A percentile compares a stretch with the other conserved stretches of the same genome.
Conservation (phyloP, 2,797 vertebrate species). For the Channa striata region DNA sequence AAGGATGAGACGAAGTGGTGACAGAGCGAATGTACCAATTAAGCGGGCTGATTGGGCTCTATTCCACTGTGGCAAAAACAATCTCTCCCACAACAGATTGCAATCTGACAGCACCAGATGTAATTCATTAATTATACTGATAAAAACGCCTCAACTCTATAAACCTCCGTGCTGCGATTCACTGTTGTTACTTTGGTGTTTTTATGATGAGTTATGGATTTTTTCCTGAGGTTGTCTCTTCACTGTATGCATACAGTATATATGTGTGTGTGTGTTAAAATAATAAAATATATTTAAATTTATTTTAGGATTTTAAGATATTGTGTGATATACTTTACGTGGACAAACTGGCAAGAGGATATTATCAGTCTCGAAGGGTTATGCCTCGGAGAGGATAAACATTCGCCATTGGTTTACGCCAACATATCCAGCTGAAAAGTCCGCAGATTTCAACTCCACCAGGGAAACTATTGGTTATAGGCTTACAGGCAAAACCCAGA, state of each 20-base stretch:
- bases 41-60: conserved; percentile 83
- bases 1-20: conserved; percentile 79
- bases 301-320: too few species aligned
- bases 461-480: conserved; percentile 5
- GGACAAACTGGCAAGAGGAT: conserved; percentile 7
- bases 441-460: neutral
- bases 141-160: conserved; percentile 77
- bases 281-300: too few species aligned
- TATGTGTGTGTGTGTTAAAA: conserved; percentile 32
- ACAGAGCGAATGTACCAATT: conserved; percentile 85
- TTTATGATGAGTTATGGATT: conserved; percentile 67
- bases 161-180: conserved; percentile 63
- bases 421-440: conserved; percentile 5
- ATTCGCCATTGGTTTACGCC: conserved; percentile 19
- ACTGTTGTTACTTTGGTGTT: conserved; percentile 74
- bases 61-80: conserved; percentile 84
- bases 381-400: conserved; percentile 19
- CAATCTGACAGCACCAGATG: conserved; percentile 87
- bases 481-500: conserved; percentile 11
- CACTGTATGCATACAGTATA: neutral
- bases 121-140: conserved; percentile 87
- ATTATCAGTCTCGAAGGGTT: conserved; percentile 2
- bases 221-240: conserved; percentile 45
- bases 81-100: conserved; percentile 84
- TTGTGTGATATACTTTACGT: conserved; percentile 6